Evolutionary conservation across 2,888 invertebrate genomes (phyloP).

Genomic region (Heterodera filipjevi): DNA sequence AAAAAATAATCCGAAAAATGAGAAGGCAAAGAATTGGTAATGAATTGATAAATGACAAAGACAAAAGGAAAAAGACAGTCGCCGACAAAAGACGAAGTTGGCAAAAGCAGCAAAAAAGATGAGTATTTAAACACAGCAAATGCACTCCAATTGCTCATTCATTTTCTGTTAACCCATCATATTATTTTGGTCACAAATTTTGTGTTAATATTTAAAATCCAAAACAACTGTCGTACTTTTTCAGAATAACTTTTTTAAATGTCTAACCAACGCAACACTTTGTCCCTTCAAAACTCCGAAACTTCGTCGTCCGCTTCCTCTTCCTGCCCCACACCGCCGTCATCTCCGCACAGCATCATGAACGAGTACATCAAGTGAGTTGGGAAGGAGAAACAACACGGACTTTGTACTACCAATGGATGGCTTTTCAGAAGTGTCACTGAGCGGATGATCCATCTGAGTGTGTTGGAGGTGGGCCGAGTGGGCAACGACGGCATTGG

Average conservation of each 20-base stretch:
- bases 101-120: too few relatives aligned
- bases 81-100: too few relatives aligned
- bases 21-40: too few relatives aligned
- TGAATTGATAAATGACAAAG: too few relatives aligned
- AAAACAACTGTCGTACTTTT: too few relatives aligned
- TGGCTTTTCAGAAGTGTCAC: neutral
- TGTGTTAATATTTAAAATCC: too few relatives aligned
- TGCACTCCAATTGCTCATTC: too few relatives aligned
- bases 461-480: neutral
- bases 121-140: too few relatives aligned
- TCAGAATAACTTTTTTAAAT: neutral
- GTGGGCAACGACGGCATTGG: neutral
- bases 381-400: neutral
- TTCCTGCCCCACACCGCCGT: neutral
- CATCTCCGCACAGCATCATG: neutral
- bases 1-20: too few relatives aligned
- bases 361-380: neutral
- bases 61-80: too few relatives aligned
- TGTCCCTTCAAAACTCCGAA: constrained; percentile 6
- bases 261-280: neutral
- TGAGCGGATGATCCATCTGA: neutral
- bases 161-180: too few relatives aligned
- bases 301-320: neutral
- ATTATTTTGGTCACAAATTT: too few relatives aligned
- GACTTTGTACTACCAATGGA: neutral